A percentile compares a stretch with the other conserved stretches of the same genome.
Evolutionary conservation across 2,113 vertebrate species (phyloP).

Genomic region (Rafetus swinhoei): DNA sequence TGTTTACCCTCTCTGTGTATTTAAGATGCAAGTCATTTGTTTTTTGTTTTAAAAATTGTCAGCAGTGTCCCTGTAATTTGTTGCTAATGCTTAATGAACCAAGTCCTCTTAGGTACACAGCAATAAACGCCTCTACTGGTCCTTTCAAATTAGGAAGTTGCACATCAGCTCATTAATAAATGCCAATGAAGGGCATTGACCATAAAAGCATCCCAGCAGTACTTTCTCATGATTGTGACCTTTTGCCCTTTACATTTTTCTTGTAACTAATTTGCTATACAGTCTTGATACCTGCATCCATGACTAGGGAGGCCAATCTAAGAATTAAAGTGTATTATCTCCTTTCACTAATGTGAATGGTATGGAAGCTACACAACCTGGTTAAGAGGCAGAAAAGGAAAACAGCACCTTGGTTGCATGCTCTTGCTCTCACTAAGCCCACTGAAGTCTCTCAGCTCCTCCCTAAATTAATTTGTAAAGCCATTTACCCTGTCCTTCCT

Average conservation of each 20-base stretch:
- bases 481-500: not conserved
- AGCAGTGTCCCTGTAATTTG: constrained; percentile 33
- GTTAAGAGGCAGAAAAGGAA: not conserved
- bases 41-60: constrained; percentile 46
- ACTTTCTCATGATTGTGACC: constrained; percentile 1
- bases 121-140: constrained; percentile 50
- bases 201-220: not conserved
- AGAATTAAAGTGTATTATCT: not conserved
- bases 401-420: not conserved
- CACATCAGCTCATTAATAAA: constrained; percentile 44
- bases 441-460: not conserved
- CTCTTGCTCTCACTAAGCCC: not conserved
- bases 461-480: not conserved
- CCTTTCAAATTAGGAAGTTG: constrained; percentile 43
- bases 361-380: not conserved
- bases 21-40: constrained; percentile 47
- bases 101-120: constrained; percentile 49
- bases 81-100: constrained; percentile 45
- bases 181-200: not conserved
- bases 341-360: not conserved
- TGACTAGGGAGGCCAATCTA: not conserved
- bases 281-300: not conserved
- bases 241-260: constrained; percentile 29
- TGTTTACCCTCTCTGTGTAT: constrained; percentile 41
- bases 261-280: not conserved